Evolutionary conservation across 2,888 invertebrate species (phyloP), one percentile per base, ranked within the genome.

Genomic region (Coleophora deauratella): DNA sequence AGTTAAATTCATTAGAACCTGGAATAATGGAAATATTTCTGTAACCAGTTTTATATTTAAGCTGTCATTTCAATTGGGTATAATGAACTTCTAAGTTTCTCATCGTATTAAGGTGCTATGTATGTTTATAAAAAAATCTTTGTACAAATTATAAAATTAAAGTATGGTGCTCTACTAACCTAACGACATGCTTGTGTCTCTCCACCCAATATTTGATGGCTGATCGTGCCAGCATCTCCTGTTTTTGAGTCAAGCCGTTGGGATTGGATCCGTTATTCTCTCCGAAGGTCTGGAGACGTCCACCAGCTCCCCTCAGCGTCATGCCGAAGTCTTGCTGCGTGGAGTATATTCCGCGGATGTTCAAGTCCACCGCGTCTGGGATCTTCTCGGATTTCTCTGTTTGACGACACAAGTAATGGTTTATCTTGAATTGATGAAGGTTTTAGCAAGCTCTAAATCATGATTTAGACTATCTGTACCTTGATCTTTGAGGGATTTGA

Each of bases 171-270:
- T 2, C 1, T n/a, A 44, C 79, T 77, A 66, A 94, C 95, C 94
- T 91, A 34, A 95, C 95, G 40, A 95, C 92, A 63, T 95, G 95
- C 74, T 95, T 95, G 66, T 95, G 95, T 32, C 95, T 82, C 62
- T 95, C 95, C 27, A 95, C 95, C 95, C 95, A 95, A 62, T 95
- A 95, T 60, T 94, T 95, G 57, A 95, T 95, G 12, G 95, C 94
- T 28, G 94, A 94, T 51, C 95, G 87, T 1, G 95, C 94, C 74
- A 95, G 86, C 80, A 94, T 87, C 70, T 95, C 94, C 62, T 95
- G 94, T 61, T 94, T 95, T 67, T 91, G 91, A 0, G 91, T 91
- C 38, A 95, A 75, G 0, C 94, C 94, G 52, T 94, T 95, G 0
- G 94, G 94, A 51, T 94, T 85, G 14, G 58, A 92, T 2, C 87